Evolutionary conservation across 2,888 invertebrate genomes (phyloP), one percentile per base, ranked within the genome.

Genomic region (Pycnomerus fuliginosus): DNA sequence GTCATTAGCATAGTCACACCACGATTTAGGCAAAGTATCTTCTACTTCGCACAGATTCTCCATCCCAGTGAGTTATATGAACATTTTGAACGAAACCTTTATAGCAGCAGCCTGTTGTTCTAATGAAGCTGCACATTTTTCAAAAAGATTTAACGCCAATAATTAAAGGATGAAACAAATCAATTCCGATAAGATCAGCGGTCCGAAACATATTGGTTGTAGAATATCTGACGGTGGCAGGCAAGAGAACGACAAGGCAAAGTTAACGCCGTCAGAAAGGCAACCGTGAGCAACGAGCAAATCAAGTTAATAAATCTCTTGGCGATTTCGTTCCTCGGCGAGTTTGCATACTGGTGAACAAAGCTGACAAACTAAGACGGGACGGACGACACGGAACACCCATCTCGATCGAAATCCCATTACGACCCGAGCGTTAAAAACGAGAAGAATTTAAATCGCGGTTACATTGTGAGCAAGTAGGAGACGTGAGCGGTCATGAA

Each of bases 321-420:
- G 40, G 34, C 42, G 46, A 50, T 50, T 52, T 51, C 48, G 44
- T 38, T 50, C 40, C 47, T 37, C 46, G 48, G 43, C 50, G 37
- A 51, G 56, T 58, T 56, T 59, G 58, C 58, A 54, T 56, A 56
- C 54, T 54, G 49, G 27, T 32, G 47, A 49, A 49, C 50, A 50
- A 54, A 57, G 57, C 58, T 62, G 64, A 65, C 62, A 64, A 63
- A 62, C 60, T 58, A 58, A 62, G 57, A 55, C 49, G 52, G 51
- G 65, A 60, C 62, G 58, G 57, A 56, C 53, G 60, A 64, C 64
- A 64, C 52, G 61, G 65, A 63, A 66, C 66, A 64, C 66, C 65
- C 65, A 66, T 65, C 64, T 64, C 58, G 64, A 62, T 64, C 60
- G 62, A 61, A 63, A 65, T 64, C 62, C 62, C 60, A 64, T 64